Percentiles rank a stretch among this genome's conserved stretches.
Evolutionary conservation across 2,113 vertebrate species (phyloP).

Genomic region (Oncorhynchus kisutch): DNA sequence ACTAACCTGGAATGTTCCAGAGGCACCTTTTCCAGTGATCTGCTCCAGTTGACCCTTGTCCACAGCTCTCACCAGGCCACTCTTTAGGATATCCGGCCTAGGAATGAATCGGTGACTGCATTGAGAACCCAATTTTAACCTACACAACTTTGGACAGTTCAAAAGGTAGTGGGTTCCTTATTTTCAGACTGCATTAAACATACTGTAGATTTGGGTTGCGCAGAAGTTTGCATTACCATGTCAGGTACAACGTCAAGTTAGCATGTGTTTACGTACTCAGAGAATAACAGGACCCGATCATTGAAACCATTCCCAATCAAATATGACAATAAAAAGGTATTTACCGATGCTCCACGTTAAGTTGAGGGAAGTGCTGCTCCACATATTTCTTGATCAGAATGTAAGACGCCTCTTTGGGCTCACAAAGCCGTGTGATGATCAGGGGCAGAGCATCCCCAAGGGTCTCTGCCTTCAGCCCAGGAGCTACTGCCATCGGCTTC

Average conservation of each 20-base stretch:
- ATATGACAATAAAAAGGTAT: neutral
- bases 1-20: conserved; percentile 93
- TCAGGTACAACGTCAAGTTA: no score
- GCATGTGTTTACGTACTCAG: neutral
- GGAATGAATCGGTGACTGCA: neutral
- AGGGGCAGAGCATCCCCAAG: conserved; percentile 90
- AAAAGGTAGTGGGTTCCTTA: no score
- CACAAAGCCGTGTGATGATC: conserved; percentile 95
- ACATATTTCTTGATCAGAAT: conserved; percentile 95
- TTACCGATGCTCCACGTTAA: conserved; percentile 90
- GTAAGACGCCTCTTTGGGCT: conserved; percentile 98
- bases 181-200: neutral
- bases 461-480: conserved; percentile 72
- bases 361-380: conserved; percentile 92
- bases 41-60: conserved; percentile 94
- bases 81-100: conserved; percentile 92
- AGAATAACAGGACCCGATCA: neutral
- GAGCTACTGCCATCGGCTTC: conserved; percentile 59
- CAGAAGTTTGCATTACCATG: neutral
- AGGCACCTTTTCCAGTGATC: conserved; percentile 96
- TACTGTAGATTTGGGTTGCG: neutral
- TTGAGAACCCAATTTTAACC: no score
- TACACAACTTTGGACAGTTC: neutral
- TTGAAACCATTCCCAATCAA: neutral
- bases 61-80: conserved; percentile 89